These are phyloP conservation scores for Rhaphigaster nebulosa DNA, from an alignment of 2,888 invertebrate species.

Conservation along the genomic window DNA sequence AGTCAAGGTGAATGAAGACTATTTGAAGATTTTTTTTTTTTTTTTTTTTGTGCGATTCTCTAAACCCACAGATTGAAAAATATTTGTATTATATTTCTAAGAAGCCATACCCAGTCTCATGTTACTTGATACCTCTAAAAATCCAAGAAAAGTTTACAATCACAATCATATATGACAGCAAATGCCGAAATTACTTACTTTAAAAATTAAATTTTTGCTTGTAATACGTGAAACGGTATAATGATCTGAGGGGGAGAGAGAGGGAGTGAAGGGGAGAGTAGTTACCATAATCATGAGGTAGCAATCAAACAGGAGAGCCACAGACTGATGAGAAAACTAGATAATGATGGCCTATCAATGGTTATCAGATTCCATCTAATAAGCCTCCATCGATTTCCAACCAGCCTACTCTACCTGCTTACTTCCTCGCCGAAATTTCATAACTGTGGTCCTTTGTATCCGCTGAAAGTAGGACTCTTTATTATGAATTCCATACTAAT, in stretches of 20 bases:
- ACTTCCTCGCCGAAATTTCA: neutral
- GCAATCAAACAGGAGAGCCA: neutral
- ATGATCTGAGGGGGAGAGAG: neutral
- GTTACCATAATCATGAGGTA: neutral
- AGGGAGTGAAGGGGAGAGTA: too few relatives aligned
- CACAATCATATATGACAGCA: neutral
- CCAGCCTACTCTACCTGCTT: neutral
- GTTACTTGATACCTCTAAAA: too few relatives aligned
- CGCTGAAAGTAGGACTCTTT: too few relatives aligned
- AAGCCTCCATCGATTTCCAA: neutral
- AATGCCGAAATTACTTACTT: neutral
- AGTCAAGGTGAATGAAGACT: too few relatives aligned
- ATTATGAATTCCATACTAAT: too few relatives aligned
- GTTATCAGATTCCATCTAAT: conserved; percentile 17
- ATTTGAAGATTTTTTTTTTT: too few relatives aligned
- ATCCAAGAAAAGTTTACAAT: too few relatives aligned
- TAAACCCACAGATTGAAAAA: too few relatives aligned
- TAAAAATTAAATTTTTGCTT: neutral
- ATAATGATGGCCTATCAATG: neutral
- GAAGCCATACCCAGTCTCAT: too few relatives aligned
- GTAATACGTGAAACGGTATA: neutral
- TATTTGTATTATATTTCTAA: too few relatives aligned
- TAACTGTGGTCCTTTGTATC: neutral
- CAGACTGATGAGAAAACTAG: conserved; percentile 14
- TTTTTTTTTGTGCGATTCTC: too few relatives aligned